These are phyloP conservation scores for Nomada flava DNA, from an alignment of 2,888 invertebrate genomes.

Conservation along the genomic window DNA sequence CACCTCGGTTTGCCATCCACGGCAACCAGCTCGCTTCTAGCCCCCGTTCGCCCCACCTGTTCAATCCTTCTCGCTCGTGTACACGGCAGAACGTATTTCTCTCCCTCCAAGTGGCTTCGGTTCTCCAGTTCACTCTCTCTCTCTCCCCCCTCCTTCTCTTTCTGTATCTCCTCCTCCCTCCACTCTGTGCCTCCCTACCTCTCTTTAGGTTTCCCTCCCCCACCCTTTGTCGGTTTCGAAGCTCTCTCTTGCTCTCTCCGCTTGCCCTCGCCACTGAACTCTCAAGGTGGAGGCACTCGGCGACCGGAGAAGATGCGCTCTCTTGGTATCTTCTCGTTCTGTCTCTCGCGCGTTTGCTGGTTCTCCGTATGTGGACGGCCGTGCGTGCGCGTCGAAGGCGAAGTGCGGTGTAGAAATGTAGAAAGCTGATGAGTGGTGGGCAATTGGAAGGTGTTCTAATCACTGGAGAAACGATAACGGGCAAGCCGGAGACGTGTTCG, in stretches of 20 bases:
- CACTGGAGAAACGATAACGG: constrained; percentile 18
- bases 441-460: constrained; percentile 60
- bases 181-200: constrained; percentile 25
- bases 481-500: neutral
- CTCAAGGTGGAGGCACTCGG: constrained; percentile 68
- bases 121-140: constrained; percentile 22
- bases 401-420: neutral
- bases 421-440: constrained; percentile 57
- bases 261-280: constrained; percentile 55
- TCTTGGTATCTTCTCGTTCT: constrained; percentile 57
- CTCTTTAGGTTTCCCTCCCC: neutral
- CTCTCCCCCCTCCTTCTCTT: constrained; percentile 16
- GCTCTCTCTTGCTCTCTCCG: constrained; percentile 30
- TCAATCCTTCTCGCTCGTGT: constrained; percentile 41
- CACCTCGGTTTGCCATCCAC: constrained; percentile 43
- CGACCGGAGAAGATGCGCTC: constrained; percentile 65
- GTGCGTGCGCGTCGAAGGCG: neutral
- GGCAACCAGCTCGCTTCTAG: constrained; percentile 57
- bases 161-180: constrained; percentile 7
- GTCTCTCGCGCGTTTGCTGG: constrained; percentile 49
- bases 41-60: constrained; percentile 48
- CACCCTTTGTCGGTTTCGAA: neutral
- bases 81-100: constrained; percentile 60
- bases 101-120: constrained; percentile 30
- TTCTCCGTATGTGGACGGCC: constrained; percentile 30